These are phyloP conservation scores for Tachypleus tridentatus DNA, from an alignment of 1,140 invertebrate genomes.

Conservation along the genomic window DNA sequence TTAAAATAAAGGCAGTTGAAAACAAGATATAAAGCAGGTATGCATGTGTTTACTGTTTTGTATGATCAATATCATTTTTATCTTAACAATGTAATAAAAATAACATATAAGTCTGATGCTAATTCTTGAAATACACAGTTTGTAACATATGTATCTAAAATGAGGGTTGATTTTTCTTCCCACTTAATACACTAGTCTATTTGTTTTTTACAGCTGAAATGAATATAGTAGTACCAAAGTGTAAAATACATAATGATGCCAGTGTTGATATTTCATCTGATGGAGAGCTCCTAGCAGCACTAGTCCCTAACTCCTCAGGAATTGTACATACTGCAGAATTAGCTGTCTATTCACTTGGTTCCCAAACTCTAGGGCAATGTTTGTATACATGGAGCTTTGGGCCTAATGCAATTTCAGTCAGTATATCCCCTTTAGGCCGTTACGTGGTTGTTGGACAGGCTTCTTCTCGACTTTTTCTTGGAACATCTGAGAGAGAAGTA, in stretches of 20 bases:
- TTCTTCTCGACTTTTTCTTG: conserved; percentile 39
- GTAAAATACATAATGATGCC: conserved; percentile 75
- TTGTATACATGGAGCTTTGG: conserved; percentile 61
- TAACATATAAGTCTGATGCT: no score
- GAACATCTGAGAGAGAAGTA: conserved; percentile 29
- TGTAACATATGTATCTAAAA: background rate
- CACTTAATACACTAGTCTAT: conserved; percentile 10
- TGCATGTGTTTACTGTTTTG: no score
- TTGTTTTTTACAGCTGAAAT: conserved; percentile 43
- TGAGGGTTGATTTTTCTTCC: conserved; percentile 26
- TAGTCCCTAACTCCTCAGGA: conserved; percentile 45
- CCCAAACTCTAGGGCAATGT: conserved; percentile 56
- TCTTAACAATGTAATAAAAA: no score
- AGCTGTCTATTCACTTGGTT: conserved; percentile 58
- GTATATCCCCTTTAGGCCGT: conserved; percentile 58
- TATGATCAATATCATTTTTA: no score
- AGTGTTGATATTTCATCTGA: conserved; percentile 71
- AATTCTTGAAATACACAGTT: no score
- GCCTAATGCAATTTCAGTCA: conserved; percentile 65
- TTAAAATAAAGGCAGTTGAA: no score
- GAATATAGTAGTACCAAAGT: conserved; percentile 65
- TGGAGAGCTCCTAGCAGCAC: conserved; percentile 59
- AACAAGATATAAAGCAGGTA: no score
- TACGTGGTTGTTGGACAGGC: conserved; percentile 66
- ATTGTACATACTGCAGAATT: conserved; percentile 47